phyloP scores from a whole-genome alignment of 2,888 invertebrate genomes.

The Hedya salicella region DNA sequence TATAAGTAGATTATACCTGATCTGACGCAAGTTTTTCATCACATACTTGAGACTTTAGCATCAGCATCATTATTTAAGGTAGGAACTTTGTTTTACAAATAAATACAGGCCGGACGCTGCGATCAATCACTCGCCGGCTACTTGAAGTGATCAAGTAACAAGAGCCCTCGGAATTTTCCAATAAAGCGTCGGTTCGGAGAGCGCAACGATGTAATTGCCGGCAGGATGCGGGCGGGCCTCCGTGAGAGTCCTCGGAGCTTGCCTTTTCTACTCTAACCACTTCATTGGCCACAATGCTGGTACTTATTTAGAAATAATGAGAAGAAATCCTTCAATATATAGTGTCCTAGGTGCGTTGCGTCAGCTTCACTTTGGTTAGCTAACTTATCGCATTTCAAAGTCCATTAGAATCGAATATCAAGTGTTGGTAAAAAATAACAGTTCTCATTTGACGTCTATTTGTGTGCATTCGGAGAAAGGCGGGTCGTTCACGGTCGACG shows the following conservation, averaged over 20 bases:
- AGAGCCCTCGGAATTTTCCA: constrained; percentile 32
- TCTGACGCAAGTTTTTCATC: constrained; percentile 17
- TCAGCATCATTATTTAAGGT: background rate
- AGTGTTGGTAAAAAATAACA: constrained; percentile 34
- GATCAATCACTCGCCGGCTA: constrained; percentile 26
- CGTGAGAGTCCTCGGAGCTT: constrained; percentile 20
- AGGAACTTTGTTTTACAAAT: constrained; percentile 24
- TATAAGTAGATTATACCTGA: constrained; percentile 10
- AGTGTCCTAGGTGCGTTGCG: background rate
- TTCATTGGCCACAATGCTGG: constrained; percentile 15
- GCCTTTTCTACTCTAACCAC: constrained; percentile 28
- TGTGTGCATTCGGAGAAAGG: constrained; percentile 39
- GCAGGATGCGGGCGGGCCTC: constrained; percentile 37
- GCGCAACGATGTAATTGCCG: constrained; percentile 31
- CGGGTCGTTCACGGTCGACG: constrained; percentile 27
- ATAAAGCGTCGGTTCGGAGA: constrained; percentile 29
- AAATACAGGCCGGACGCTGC: constrained; percentile 7
- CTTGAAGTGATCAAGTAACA: constrained; percentile 34
- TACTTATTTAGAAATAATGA: background rate
- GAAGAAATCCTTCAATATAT: background rate
- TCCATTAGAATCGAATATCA: constrained; percentile 41
- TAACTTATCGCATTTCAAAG: constrained; percentile 33
- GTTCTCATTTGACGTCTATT: constrained; percentile 36
- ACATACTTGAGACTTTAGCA: constrained; percentile 18
- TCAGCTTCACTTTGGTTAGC: background rate